Percentiles rank a stretch among this genome's conserved stretches.
Evolutionary conservation across 2,797 vertebrate genomes (phyloP).

Genomic region (Dipus sagitta): DNA sequence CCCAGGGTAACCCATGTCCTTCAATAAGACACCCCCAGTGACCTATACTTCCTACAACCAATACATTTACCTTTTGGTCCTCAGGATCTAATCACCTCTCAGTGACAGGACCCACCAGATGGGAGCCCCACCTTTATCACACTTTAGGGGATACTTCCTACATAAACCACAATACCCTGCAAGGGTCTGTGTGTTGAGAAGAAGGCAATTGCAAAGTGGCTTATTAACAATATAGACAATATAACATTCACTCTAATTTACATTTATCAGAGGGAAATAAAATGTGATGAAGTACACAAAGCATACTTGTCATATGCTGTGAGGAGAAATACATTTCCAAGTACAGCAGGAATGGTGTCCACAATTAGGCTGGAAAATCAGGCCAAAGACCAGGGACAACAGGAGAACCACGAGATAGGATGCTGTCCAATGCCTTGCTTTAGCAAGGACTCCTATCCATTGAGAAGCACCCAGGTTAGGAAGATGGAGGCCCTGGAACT

Average conservation of each 20-base stretch:
- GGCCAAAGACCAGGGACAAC: slow-evolving; percentile 47
- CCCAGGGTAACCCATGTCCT: background rate
- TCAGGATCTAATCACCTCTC: background rate
- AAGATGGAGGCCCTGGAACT: background rate
- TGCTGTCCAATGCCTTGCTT: slow-evolving; percentile 52
- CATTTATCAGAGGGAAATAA: slow-evolving; percentile 44
- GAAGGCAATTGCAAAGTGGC: slow-evolving; percentile 43
- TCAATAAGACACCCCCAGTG: background rate
- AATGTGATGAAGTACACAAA: slow-evolving; percentile 62
- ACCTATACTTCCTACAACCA: too few species aligned
- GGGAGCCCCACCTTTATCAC: background rate
- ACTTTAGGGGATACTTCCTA: background rate
- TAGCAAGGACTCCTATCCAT: background rate
- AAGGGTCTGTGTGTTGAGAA: slow-evolving; percentile 17
- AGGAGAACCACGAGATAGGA: slow-evolving; percentile 16
- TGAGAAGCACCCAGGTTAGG: background rate
- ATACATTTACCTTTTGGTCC: background rate
- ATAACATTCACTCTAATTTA: slow-evolving; percentile 63
- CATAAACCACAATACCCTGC: background rate
- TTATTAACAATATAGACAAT: slow-evolving; percentile 56
- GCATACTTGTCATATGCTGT: slow-evolving; percentile 61
- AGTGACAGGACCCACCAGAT: background rate
- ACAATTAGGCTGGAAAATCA: slow-evolving; percentile 68
- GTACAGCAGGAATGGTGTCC: slow-evolving; percentile 64
- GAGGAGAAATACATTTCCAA: slow-evolving; percentile 1